These are phyloP conservation scores for Halictus ligatus DNA, from an alignment of 2,888 invertebrate genomes.

Conservation along the genomic window DNA sequence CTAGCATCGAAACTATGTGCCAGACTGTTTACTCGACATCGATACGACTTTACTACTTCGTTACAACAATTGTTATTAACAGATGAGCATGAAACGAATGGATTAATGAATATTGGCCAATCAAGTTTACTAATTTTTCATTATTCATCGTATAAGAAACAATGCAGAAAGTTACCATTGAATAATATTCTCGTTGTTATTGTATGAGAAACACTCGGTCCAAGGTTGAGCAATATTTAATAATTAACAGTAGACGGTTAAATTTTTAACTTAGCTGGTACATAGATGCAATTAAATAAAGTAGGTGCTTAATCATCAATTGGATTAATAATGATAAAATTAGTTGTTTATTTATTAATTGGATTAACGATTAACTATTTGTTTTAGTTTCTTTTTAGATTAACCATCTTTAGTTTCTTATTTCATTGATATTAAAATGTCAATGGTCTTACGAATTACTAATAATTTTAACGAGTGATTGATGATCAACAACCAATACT, in stretches of 20 bases:
- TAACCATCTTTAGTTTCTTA: too few relatives aligned
- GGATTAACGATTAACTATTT: too few relatives aligned
- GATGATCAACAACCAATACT: neutral
- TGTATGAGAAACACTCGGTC: neutral
- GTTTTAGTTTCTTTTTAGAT: too few relatives aligned
- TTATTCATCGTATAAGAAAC: neutral
- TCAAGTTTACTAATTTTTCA: neutral
- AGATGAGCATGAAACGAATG: neutral
- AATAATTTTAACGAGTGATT: neutral
- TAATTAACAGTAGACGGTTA: neutral
- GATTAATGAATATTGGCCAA: neutral
- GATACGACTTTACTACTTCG: neutral
- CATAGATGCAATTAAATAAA: neutral
- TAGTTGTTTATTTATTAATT: neutral
- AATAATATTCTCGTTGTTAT: neutral
- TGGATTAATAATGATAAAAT: neutral
- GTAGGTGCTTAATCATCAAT: neutral
- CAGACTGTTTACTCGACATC: neutral
- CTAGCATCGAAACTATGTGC: neutral
- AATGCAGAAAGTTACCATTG: neutral
- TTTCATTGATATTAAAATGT: neutral
- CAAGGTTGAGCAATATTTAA: neutral
- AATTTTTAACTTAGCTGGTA: neutral
- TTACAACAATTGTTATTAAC: neutral
- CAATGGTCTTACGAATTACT: neutral